These are phyloP conservation scores for Trissonchulus latispiculum DNA, from an alignment of 2,888 invertebrate genomes.

Conservation along the genomic window DNA sequence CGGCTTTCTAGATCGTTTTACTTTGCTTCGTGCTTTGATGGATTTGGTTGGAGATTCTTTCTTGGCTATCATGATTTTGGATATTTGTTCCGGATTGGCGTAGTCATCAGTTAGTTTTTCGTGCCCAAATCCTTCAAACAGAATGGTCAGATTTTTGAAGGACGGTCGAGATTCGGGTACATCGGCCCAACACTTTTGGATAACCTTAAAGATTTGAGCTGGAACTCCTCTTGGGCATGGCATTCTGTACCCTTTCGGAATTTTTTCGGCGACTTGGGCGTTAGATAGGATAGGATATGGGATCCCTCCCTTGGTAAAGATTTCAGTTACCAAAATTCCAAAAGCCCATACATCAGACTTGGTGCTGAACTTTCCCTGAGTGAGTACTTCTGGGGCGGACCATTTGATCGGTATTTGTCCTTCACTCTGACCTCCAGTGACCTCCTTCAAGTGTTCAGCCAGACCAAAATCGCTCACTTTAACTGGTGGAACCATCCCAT, in stretches of 20 bases:
- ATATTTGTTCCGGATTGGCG: too few relatives aligned
- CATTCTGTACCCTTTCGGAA: neutral
- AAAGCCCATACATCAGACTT: conserved; percentile 6
- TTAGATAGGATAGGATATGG: neutral
- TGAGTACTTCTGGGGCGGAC: neutral
- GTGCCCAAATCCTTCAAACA: neutral
- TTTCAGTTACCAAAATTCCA: neutral
- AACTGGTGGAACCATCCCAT: neutral
- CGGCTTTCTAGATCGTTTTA: too few relatives aligned
- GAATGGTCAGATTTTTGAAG: neutral
- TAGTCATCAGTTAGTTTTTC: neutral
- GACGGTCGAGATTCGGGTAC: neutral
- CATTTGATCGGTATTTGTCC: neutral
- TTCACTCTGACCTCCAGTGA: neutral
- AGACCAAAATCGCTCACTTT: neutral
- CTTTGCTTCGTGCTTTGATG: too few relatives aligned
- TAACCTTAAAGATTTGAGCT: neutral
- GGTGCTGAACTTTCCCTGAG: neutral
- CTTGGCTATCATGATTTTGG: too few relatives aligned
- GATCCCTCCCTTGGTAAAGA: neutral
- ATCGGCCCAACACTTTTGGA: neutral
- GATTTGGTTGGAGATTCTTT: too few relatives aligned
- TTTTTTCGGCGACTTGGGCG: neutral
- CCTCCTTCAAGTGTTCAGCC: neutral
- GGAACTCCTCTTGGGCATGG: neutral